phyloP scores from a whole-genome alignment of 2,888 invertebrate species.

The Agapetus fuscipes region DNA sequence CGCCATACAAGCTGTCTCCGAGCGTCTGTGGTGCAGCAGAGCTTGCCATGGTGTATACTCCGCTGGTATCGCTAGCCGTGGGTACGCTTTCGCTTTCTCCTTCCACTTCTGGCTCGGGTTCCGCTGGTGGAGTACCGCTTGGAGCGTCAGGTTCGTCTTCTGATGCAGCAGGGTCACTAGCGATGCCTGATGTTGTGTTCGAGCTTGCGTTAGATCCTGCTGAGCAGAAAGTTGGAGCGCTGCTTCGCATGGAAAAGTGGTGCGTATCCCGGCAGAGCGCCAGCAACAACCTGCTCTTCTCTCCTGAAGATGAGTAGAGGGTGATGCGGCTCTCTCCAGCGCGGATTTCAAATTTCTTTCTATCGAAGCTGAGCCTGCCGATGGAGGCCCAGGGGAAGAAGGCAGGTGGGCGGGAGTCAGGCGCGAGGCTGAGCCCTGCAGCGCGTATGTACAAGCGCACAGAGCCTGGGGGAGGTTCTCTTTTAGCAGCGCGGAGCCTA shows the following conservation, averaged over 20 bases:
- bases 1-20: constrained; percentile 8
- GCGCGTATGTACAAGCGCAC: constrained; percentile 89
- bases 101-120: constrained; percentile 61
- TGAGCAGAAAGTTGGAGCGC: constrained; percentile 70
- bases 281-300: constrained; percentile 85
- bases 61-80: constrained; percentile 75
- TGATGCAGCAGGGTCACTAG: constrained; percentile 90
- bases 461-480: constrained; percentile 65
- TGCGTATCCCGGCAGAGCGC: constrained; percentile 86
- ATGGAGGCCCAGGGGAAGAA: constrained; percentile 94
- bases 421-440: constrained; percentile 81
- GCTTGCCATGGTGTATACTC: constrained; percentile 73
- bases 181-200: constrained; percentile 95
- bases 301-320: constrained; percentile 85
- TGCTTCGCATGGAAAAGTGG: constrained; percentile 90
- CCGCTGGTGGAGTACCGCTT: constrained; percentile 76
- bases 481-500: constrained; percentile 67
- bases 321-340: constrained; percentile 82
- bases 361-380: constrained; percentile 89
- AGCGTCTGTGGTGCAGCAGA: constrained; percentile 36
- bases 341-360: constrained; percentile 94
- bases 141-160: constrained; percentile 88
- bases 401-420: constrained; percentile 57
- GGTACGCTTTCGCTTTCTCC: constrained; percentile 40
- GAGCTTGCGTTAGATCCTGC: constrained; percentile 69